Conservation (phyloP, 2,113 vertebrate genomes). For the Xenopus borealis region DNA sequence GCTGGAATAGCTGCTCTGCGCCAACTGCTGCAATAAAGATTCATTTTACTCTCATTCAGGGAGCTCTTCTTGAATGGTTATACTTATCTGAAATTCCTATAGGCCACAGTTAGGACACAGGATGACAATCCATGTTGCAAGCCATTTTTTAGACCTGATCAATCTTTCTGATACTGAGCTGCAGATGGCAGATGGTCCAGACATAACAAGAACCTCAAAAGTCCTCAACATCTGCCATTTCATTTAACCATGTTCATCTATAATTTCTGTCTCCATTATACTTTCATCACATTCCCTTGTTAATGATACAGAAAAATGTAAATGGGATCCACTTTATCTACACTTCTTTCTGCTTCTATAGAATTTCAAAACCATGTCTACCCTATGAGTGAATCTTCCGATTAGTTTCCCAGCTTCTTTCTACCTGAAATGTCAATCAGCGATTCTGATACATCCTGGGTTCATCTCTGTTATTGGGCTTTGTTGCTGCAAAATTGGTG, state of each 20-base stretch:
- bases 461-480: conserved; percentile 14
- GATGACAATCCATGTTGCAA: too few species aligned
- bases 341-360: not conserved
- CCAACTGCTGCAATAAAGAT: too few species aligned
- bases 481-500: conserved; percentile 14
- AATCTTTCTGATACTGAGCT: too few species aligned
- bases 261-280: conserved; percentile 23
- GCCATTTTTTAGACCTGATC: too few species aligned
- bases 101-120: too few species aligned
- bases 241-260: not conserved
- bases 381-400: conserved; percentile 32
- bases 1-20: too few species aligned
- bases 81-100: too few species aligned
- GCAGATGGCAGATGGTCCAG: too few species aligned
- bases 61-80: too few species aligned
- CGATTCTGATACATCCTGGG: not conserved
- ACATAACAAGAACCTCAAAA: not conserved
- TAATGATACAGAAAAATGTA: conserved; percentile 32
- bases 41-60: too few species aligned
- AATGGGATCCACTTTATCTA: conserved; percentile 1
- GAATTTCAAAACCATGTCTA: conserved; percentile 9
- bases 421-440: conserved; percentile 36
- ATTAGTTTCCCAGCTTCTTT: conserved; percentile 14
- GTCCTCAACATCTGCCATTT: conserved; percentile 1
- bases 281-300: conserved; percentile 16